phyloP scores from a whole-genome alignment of 1,140 invertebrate species.

The Trinorchestia longiramus region DNA sequence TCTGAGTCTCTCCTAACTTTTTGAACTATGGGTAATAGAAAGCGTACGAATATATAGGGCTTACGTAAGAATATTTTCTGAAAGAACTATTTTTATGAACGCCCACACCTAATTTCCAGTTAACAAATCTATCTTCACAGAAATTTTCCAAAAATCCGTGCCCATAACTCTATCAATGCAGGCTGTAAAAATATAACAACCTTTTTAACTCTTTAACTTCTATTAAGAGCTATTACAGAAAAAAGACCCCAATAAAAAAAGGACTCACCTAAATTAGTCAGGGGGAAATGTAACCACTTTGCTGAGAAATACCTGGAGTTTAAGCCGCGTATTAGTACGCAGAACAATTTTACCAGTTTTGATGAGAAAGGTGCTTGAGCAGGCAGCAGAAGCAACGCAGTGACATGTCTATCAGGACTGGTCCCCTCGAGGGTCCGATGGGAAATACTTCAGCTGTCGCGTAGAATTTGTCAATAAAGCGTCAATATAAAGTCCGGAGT shows the following conservation, averaged over 20 bases:
- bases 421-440: neutral
- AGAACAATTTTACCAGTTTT: neutral
- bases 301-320: neutral
- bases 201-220: too few relatives aligned
- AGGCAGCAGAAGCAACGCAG: neutral
- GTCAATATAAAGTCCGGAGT: conserved; percentile 43
- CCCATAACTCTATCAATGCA: too few relatives aligned
- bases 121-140: too few relatives aligned
- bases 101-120: too few relatives aligned
- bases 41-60: too few relatives aligned
- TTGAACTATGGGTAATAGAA: too few relatives aligned
- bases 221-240: too few relatives aligned
- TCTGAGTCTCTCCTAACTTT: too few relatives aligned
- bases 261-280: neutral
- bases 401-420: conserved; percentile 26
- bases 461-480: conserved; percentile 50
- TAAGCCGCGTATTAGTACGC: neutral
- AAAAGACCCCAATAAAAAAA: neutral
- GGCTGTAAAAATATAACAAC: too few relatives aligned
- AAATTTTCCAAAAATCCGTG: too few relatives aligned
- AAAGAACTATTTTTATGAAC: too few relatives aligned
- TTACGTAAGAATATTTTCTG: too few relatives aligned
- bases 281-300: neutral
- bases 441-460: conserved; percentile 53
- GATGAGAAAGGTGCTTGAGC: conserved; percentile 7